Evolutionary conservation across 2,888 invertebrate species (phyloP).

Genomic region (Drosophila nr. fundita): DNA sequence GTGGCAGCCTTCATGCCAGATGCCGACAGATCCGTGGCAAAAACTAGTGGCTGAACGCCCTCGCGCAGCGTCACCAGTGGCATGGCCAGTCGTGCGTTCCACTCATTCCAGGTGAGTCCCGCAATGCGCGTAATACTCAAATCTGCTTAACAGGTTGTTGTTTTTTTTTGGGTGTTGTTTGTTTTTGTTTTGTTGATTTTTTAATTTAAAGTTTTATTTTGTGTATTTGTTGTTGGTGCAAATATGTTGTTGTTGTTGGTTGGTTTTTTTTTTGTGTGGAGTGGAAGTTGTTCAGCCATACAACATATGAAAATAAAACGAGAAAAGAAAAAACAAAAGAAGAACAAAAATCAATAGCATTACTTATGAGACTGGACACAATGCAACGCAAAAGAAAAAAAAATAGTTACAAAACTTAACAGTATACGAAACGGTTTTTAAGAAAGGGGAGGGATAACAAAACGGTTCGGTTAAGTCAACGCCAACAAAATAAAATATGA

Average conservation of each 20-base stretch:
- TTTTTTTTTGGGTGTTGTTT: constrained; percentile 6
- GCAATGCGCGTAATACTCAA: constrained; percentile 90
- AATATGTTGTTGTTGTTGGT: constrained; percentile 40
- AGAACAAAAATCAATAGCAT: constrained; percentile 78
- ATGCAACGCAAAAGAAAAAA: constrained; percentile 53
- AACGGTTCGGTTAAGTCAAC: constrained; percentile 38
- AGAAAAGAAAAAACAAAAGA: constrained; percentile 76
- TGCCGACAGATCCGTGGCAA: constrained; percentile 84
- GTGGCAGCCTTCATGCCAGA: constrained; percentile 43
- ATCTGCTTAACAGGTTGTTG: constrained; percentile 85
- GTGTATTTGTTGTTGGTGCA: constrained; percentile 48
- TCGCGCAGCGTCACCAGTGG: constrained; percentile 88
- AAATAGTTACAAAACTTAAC: constrained; percentile 62
- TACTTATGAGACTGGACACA: constrained; percentile 75
- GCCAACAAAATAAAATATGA: constrained; percentile 16
- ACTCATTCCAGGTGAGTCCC: constrained; percentile 90
- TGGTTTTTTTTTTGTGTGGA: constrained; percentile 45
- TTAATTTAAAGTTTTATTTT: constrained; percentile 36
- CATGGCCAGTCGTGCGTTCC: constrained; percentile 91
- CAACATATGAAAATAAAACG: constrained; percentile 81
- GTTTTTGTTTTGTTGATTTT: constrained; percentile 26
- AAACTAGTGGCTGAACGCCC: constrained; percentile 85
- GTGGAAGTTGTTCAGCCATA: constrained; percentile 61
- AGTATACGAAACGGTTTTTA: constrained; percentile 35
- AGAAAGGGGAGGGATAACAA: not conserved